Evolutionary conservation across 2,888 invertebrate species (phyloP).

Genomic region (Terebella lapidaria): DNA sequence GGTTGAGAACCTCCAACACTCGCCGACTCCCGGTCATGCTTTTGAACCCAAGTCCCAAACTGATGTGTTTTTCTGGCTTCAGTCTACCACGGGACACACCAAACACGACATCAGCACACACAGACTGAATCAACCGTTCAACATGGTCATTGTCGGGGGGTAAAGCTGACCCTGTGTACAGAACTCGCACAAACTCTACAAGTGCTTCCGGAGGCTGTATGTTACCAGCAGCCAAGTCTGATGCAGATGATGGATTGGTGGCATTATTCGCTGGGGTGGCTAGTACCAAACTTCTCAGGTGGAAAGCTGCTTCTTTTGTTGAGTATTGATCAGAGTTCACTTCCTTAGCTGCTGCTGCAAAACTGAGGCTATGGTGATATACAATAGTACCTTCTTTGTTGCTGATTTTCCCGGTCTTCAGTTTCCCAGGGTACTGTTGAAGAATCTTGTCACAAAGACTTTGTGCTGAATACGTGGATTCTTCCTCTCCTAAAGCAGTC

Average conservation of each 20-base stretch:
- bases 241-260: neutral
- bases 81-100: slow-evolving; percentile 3
- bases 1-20: slow-evolving; percentile 19
- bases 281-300: neutral
- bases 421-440: neutral
- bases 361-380: neutral
- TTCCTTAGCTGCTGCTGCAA: neutral
- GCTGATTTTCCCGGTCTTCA: neutral
- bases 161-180: neutral
- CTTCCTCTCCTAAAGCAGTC: neutral
- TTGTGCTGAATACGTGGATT: neutral
- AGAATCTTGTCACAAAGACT: neutral
- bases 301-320: neutral
- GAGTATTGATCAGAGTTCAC: neutral
- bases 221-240: neutral
- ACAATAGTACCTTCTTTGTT: neutral
- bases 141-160: neutral
- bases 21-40: slow-evolving; percentile 15
- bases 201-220: neutral
- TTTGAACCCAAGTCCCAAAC: slow-evolving; percentile 17
- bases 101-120: slow-evolving; percentile 7
- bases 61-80: slow-evolving; percentile 19
- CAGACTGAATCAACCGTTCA: neutral
- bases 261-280: neutral
- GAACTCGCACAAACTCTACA: neutral